Conservation (phyloP, 2,113 vertebrate species). For the Myodes glareolus region DNA sequence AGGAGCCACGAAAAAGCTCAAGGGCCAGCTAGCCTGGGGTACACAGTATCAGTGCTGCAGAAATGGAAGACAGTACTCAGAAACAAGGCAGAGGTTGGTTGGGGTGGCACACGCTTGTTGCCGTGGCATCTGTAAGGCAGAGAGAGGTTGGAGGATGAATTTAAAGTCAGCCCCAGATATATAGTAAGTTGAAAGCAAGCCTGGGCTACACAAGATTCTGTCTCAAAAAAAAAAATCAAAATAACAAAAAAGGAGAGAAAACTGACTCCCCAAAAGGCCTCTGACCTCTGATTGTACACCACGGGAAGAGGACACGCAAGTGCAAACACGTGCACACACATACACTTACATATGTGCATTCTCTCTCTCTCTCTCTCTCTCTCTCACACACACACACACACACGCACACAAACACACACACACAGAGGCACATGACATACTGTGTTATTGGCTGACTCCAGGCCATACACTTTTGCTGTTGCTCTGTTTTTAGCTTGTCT, state of each 20-base stretch:
- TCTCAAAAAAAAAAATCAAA: background rate
- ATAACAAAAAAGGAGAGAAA: background rate
- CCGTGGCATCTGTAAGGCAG: too few relatives aligned
- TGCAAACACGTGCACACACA: background rate
- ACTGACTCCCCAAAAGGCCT: background rate
- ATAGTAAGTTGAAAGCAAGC: background rate
- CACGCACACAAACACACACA: background rate
- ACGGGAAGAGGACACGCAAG: background rate
- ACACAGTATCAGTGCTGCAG: background rate
- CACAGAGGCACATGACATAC: accelerated
- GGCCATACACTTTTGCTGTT: background rate
- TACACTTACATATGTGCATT: background rate
- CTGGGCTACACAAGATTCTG: background rate
- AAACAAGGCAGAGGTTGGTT: background rate
- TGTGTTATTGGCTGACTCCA: background rate
- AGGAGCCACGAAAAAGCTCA: background rate
- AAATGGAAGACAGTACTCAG: too few relatives aligned
- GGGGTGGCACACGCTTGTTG: background rate
- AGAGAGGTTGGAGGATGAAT: background rate
- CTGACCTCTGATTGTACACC: background rate
- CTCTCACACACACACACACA: too few relatives aligned
- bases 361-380: too few relatives aligned
- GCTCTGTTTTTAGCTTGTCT: background rate
- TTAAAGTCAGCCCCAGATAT: background rate
- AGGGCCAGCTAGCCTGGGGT: background rate